Conservation (phyloP, 2,888 invertebrate genomes). For the Dione juno region DNA sequence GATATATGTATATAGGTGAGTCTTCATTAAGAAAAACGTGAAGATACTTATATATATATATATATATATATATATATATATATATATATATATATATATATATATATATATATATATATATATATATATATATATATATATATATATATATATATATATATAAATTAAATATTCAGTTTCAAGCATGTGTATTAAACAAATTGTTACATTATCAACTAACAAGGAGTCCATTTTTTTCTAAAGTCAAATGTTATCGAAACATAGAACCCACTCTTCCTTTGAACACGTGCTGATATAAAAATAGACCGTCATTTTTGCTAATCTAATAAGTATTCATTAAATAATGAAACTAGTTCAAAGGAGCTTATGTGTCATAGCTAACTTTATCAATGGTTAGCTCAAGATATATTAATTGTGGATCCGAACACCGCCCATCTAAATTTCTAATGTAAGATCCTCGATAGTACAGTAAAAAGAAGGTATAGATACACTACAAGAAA, state of each 20-base stretch:
- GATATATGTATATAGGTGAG: no score
- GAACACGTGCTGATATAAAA: constrained; percentile 31
- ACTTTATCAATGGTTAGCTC: no score
- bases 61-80: no score
- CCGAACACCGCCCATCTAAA: no score
- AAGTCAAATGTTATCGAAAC: constrained; percentile 41
- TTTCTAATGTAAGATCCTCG: no score
- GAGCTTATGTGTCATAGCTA: background rate
- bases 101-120: no score
- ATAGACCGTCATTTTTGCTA: constrained; percentile 13
- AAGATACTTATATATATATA: no score
- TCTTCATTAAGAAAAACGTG: no score
- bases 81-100: no score
- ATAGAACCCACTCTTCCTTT: constrained; percentile 34
- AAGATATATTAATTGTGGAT: no score
- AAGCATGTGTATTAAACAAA: constrained; percentile 23
- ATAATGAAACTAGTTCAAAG: background rate
- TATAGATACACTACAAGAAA: no score
- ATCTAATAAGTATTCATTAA: background rate
- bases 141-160: background rate
- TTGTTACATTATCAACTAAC: constrained; percentile 33
- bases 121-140: background rate
- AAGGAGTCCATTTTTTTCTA: constrained; percentile 34
- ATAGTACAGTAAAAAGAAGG: no score
- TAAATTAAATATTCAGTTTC: background rate